phyloP scores from a whole-genome alignment of 2,888 invertebrate species.

The Achlya flavicornis region DNA sequence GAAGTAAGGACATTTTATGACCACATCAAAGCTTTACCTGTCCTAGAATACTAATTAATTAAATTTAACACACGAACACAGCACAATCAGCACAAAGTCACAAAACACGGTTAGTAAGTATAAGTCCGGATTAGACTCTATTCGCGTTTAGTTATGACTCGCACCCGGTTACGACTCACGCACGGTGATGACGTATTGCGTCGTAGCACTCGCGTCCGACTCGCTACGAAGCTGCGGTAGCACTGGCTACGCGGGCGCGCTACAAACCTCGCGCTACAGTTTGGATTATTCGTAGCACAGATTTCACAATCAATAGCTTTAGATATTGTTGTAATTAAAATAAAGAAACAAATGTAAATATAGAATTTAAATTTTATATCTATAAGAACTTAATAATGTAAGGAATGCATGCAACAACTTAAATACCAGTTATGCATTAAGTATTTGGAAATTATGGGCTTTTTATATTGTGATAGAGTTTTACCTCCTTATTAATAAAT shows the following conservation, averaged over 20 bases:
- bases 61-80: slow-evolving; percentile 43
- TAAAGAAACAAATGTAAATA: slow-evolving; percentile 14
- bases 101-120: slow-evolving; percentile 23
- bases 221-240: slow-evolving; percentile 69
- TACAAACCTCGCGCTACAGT: slow-evolving; percentile 67
- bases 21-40: slow-evolving; percentile 56
- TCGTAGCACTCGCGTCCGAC: slow-evolving; percentile 56
- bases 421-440: too few species aligned
- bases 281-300: slow-evolving; percentile 75
- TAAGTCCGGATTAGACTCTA: slow-evolving; percentile 12
- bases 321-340: slow-evolving; percentile 33
- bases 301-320: slow-evolving; percentile 76
- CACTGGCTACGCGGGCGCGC: slow-evolving; percentile 74
- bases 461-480: too few species aligned
- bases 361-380: too few species aligned
- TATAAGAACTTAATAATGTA: too few species aligned
- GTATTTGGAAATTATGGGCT: too few species aligned
- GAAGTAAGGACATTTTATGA: slow-evolving; percentile 49
- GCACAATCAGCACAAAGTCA: slow-evolving; percentile 72
- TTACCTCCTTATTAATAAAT: too few species aligned
- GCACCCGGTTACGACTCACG: slow-evolving; percentile 29
- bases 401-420: too few species aligned
- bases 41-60: slow-evolving; percentile 34
- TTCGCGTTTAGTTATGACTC: slow-evolving; percentile 24
- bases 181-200: slow-evolving; percentile 33